Evolutionary conservation across 2,888 invertebrate genomes (phyloP).

Genomic region (Hydrotaea cyrtoneurina): DNA sequence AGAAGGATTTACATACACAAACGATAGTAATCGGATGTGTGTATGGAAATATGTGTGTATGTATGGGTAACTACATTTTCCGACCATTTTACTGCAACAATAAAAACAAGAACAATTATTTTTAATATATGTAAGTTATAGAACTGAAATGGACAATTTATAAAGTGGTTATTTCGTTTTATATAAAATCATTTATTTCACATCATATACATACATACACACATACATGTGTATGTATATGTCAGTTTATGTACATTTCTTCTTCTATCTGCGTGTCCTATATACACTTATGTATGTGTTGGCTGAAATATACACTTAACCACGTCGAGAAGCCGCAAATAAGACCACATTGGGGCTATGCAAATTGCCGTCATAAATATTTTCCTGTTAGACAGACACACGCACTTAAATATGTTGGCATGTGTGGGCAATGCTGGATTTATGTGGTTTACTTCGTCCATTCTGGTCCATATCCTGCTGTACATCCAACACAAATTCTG

Average conservation of each 20-base stretch:
- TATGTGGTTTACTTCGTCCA: background rate
- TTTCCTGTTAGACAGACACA: background rate
- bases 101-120: background rate
- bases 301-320: background rate
- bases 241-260: background rate
- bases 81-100: slow-evolving; percentile 35
- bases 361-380: slow-evolving; percentile 44
- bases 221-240: background rate
- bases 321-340: slow-evolving; percentile 43
- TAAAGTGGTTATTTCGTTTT: slow-evolving; percentile 15
- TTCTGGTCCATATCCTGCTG: background rate
- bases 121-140: background rate
- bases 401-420: background rate
- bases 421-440: background rate
- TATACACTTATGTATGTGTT: background rate
- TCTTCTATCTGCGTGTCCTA: background rate
- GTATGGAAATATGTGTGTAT: slow-evolving; percentile 19
- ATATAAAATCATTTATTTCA: slow-evolving; percentile 43
- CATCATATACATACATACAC: background rate
- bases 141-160: slow-evolving; percentile 42
- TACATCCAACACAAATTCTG: too few relatives aligned
- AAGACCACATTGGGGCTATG: slow-evolving; percentile 51
- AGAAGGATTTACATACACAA: background rate
- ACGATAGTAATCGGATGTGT: slow-evolving; percentile 10
- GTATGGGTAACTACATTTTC: background rate